These are phyloP conservation scores for Oryzias sinensis DNA, from an alignment of 2,797 vertebrate genomes.

Conservation along the genomic window DNA sequence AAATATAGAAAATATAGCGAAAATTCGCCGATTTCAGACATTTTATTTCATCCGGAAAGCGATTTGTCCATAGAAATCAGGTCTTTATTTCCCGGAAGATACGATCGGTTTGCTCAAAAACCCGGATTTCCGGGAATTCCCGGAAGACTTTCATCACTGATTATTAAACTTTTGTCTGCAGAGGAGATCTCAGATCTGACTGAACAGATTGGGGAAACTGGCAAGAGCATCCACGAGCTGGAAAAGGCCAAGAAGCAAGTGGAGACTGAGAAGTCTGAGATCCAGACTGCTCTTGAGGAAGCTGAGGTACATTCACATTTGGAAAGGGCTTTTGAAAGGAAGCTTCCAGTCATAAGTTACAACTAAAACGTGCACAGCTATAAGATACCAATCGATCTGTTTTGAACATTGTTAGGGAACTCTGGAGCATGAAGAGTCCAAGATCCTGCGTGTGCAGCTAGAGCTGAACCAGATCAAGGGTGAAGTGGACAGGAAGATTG, in stretches of 20 bases:
- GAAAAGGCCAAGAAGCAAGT: conserved; percentile 85
- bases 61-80: too few species aligned
- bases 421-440: conserved; percentile 85
- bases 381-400: not conserved
- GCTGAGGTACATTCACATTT: not conserved
- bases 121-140: too few species aligned
- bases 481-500: conserved; percentile 83
- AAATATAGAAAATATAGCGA: too few species aligned
- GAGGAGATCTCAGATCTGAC: conserved; percentile 88
- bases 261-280: conserved; percentile 84
- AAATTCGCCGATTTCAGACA: too few species aligned
- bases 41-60: too few species aligned
- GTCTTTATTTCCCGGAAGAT: too few species aligned
- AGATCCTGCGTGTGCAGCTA: conserved; percentile 85
- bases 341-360: not conserved
- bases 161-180: conserved; percentile 41
- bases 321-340: not conserved
- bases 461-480: conserved; percentile 87
- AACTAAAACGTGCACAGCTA: not conserved
- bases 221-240: conserved; percentile 84
- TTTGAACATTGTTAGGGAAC: conserved; percentile 64
- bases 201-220: conserved; percentile 84
- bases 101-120: too few species aligned
- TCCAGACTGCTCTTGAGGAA: conserved; percentile 73
- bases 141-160: too few species aligned